These are phyloP conservation scores for Sclerurus mexicanus DNA, from an alignment of 2,113 vertebrate genomes.

Conservation along the genomic window DNA sequence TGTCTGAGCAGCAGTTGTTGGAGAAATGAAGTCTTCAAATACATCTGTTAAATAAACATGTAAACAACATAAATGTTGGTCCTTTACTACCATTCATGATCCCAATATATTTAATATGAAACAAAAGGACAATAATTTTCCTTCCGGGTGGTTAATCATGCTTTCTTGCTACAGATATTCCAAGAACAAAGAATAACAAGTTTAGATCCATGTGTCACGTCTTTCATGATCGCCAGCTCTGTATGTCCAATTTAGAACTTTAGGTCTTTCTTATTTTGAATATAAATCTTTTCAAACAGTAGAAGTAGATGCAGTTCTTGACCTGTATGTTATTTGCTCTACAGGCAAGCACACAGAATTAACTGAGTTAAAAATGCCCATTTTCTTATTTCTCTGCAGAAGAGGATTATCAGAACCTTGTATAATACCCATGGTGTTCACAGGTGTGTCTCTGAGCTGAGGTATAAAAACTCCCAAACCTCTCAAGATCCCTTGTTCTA, in stretches of 20 bases:
- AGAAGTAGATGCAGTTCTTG: not conserved
- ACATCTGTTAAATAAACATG: constrained; percentile 81
- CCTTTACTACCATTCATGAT: not conserved
- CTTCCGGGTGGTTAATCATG: not conserved
- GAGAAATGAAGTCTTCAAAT: constrained; percentile 99
- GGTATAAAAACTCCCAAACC: not conserved
- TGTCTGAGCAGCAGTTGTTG: constrained; percentile 96
- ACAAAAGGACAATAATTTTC: not conserved
- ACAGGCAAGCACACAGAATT: not conserved
- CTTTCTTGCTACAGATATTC: not conserved
- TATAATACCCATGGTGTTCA: not conserved
- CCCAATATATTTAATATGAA: not conserved
- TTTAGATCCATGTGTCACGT: not conserved
- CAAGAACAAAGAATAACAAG: not conserved
- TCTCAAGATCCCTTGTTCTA: not conserved
- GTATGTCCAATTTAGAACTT: not conserved
- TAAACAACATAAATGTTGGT: not conserved
- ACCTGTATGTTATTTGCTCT: not conserved
- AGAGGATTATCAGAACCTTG: not conserved
- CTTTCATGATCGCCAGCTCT: not conserved
- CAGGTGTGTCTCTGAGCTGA: not conserved
- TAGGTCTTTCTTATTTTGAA: not conserved
- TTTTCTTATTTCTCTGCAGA: not conserved
- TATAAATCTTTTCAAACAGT: not conserved
- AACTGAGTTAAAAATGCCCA: not conserved